These are phyloP conservation scores for Lampropteryx suffumata DNA, from an alignment of 2,888 invertebrate genomes.

Conservation along the genomic window DNA sequence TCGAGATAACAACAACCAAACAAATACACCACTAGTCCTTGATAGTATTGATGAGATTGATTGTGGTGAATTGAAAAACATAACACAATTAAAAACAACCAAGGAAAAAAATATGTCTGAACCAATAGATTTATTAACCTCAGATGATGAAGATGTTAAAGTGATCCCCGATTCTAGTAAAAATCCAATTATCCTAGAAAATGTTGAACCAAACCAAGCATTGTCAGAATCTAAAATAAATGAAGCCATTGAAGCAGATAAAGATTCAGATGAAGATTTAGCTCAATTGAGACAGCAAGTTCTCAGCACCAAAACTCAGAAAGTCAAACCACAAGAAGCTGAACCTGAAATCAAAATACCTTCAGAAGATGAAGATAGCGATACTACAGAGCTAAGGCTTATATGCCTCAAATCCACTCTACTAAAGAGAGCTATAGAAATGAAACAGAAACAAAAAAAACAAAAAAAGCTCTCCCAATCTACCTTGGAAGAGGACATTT, in stretches of 20 bases:
- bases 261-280: constrained; percentile 74
- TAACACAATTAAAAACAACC: background rate
- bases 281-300: constrained; percentile 72
- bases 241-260: constrained; percentile 32
- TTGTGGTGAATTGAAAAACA: constrained; percentile 14
- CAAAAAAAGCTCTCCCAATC: constrained; percentile 65
- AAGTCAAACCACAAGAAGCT: constrained; percentile 35
- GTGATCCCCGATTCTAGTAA: constrained; percentile 13
- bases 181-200: constrained; percentile 3
- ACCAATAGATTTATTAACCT: constrained; percentile 24
- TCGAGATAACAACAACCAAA: constrained; percentile 16
- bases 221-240: constrained; percentile 24
- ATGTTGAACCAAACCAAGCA: constrained; percentile 23
- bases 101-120: constrained; percentile 10
- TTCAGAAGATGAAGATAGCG: constrained; percentile 82
- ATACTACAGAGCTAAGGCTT: constrained; percentile 84
- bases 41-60: constrained; percentile 25
- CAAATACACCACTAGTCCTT: constrained; percentile 3
- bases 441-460: constrained; percentile 74
- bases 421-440: constrained; percentile 84
- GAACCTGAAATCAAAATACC: constrained; percentile 33
- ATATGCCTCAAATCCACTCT: constrained; percentile 87
- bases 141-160: constrained; percentile 33
- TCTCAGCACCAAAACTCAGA: constrained; percentile 66
- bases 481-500: constrained; percentile 56